A percentile compares a stretch with the other conserved stretches of the same genome.
Conservation (phyloP, 2,888 invertebrate genomes). For the Synergus laeviventris region DNA sequence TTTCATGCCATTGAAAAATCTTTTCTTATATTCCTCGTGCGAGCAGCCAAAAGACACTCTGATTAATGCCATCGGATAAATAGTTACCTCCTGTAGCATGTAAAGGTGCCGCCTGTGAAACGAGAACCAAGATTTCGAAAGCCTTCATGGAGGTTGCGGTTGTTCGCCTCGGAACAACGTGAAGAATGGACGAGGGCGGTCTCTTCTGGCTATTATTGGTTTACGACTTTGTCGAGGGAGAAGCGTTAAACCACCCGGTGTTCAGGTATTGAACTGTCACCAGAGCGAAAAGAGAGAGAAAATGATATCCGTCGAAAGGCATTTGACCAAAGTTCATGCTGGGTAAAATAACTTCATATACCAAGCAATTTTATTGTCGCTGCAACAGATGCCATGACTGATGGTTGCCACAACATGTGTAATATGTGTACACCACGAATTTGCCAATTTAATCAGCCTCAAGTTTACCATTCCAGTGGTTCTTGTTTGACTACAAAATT, state of each 20-base stretch:
- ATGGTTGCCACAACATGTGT: slow-evolving; percentile 26
- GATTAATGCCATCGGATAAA: slow-evolving; percentile 39
- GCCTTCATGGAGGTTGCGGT: slow-evolving; percentile 46
- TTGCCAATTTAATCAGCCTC: neutral
- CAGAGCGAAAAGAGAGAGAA: slow-evolving; percentile 23
- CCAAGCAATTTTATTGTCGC: slow-evolving; percentile 19
- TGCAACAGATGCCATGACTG: slow-evolving; percentile 26
- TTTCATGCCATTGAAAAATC: slow-evolving; percentile 46
- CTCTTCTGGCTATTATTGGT: slow-evolving; percentile 53
- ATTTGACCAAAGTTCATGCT: slow-evolving; percentile 36
- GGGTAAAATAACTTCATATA: slow-evolving; percentile 32
- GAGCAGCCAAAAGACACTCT: slow-evolving; percentile 30
- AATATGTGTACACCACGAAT: neutral
- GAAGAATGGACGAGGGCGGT: slow-evolving; percentile 40
- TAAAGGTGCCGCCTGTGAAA: slow-evolving; percentile 40
- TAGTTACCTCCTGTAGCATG: slow-evolving; percentile 31
- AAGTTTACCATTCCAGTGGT: neutral
- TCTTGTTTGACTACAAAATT: neutral
- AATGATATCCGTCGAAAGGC: slow-evolving; percentile 28
- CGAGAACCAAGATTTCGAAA: slow-evolving; percentile 42
- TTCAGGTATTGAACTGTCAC: slow-evolving; percentile 40
- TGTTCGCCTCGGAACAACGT: slow-evolving; percentile 42
- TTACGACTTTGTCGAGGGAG: slow-evolving; percentile 54
- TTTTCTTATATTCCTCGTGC: slow-evolving; percentile 36
- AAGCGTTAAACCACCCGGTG: slow-evolving; percentile 47